These are phyloP conservation scores for Blomia tropicalis DNA, from an alignment of 2,888 invertebrate species.

Conservation along the genomic window DNA sequence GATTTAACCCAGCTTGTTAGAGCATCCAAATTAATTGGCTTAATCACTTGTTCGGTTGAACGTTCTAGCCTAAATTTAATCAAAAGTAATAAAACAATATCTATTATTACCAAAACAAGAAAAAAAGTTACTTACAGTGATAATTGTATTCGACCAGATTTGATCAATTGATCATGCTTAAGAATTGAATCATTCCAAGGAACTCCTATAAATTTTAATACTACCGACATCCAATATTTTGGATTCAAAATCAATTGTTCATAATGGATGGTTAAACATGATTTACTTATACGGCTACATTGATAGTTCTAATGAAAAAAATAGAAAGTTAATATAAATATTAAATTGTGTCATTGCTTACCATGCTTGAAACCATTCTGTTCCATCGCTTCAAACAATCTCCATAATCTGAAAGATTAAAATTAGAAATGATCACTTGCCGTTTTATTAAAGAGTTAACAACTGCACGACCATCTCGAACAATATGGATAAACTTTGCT, in stretches of 20 bases:
- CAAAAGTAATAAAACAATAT: neutral
- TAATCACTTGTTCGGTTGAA: conserved; percentile 95
- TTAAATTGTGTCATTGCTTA: too few species aligned
- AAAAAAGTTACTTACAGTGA: conserved; percentile 79
- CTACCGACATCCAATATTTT: conserved; percentile 65
- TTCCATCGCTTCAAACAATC: conserved; percentile 96
- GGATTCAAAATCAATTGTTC: conserved; percentile 93
- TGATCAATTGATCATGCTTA: conserved; percentile 92
- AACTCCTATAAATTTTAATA: conserved; percentile 70
- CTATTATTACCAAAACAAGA: too few species aligned
- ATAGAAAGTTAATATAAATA: neutral
- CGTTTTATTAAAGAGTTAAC: conserved; percentile 95
- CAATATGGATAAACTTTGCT: conserved; percentile 93
- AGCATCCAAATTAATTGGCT: conserved; percentile 91
- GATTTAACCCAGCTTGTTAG: conserved; percentile 44
- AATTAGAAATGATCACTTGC: conserved; percentile 75
- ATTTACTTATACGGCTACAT: conserved; percentile 53
- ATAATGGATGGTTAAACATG: conserved; percentile 81
- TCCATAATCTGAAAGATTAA: conserved; percentile 79
- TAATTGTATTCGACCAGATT: conserved; percentile 78
- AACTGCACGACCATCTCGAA: conserved; percentile 92
- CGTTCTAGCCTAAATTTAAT: conserved; percentile 63
- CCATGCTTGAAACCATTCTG: conserved; percentile 78
- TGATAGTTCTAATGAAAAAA: conserved; percentile 48
- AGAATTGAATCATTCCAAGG: conserved; percentile 90